Evolutionary conservation across 2,888 invertebrate species (phyloP).

Genomic region (Autographa gamma): DNA sequence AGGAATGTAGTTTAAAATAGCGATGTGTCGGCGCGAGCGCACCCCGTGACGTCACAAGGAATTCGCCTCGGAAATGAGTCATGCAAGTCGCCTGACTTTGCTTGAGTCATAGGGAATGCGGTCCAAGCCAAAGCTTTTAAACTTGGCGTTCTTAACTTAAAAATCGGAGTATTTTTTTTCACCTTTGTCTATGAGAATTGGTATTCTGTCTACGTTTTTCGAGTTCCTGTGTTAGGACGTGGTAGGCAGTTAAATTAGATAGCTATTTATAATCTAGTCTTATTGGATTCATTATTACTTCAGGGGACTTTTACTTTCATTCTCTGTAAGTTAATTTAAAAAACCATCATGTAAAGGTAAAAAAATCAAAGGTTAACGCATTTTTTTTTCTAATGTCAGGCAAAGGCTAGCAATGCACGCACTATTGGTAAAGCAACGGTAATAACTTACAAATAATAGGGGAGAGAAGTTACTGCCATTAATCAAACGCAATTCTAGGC

Average conservation of each 20-base stretch:
- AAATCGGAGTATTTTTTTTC: constrained; percentile 8
- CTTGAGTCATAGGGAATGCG: constrained; percentile 67
- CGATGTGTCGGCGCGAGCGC: constrained; percentile 66
- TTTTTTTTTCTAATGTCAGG: not conserved
- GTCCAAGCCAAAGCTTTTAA: constrained; percentile 44
- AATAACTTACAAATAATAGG: not conserved
- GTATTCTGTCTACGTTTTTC: not conserved
- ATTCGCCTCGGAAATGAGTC: constrained; percentile 82
- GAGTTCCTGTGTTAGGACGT: not conserved
- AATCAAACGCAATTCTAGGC: not conserved
- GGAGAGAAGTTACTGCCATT: not conserved
- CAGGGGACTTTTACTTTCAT: not conserved
- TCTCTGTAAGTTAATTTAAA: too few relatives aligned
- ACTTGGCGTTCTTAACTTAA: constrained; percentile 16
- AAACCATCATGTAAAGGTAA: too few relatives aligned
- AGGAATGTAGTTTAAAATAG: constrained; percentile 78
- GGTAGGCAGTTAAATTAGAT: not conserved
- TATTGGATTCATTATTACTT: not conserved
- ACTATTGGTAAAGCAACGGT: not conserved
- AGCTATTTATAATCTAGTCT: not conserved
- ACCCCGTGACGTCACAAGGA: constrained; percentile 83
- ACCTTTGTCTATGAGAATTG: constrained; percentile 14
- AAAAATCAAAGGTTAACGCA: too few relatives aligned
- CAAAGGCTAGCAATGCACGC: not conserved
- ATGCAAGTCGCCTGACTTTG: constrained; percentile 44